Base-by-base conservation (phyloP, 2,888 invertebrate genomes). In the Leptothorax acervorum region DNA sequence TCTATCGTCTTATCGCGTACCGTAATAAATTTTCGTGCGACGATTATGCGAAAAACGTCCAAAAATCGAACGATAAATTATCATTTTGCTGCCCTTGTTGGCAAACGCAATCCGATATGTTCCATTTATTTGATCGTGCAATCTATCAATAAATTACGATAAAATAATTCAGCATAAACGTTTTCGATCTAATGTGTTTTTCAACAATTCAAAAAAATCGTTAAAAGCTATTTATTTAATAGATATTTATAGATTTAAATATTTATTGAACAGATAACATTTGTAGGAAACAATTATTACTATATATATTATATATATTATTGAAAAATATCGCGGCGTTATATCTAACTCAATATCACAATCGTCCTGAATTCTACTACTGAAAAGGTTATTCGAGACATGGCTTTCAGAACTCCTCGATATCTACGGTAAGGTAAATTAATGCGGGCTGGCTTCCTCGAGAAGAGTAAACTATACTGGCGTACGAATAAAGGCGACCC, bases 351-450 rank as follows among this genome's bases (percentile, higher is more conserved):
- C 42, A 15, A 11, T 57, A 70, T 78, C 4, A 28, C 28, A 42
- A 42, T 53, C 12, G 28, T 48, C 3, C 3, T n/a, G 18, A 79
- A 28, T 35, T 9, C 23, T 3, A 11, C 2, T 70, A 23, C 11
- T 57, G 11, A 71, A 73, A 81, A 39, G 35, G 12, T 3, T 31
- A 11, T 48, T 79, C 12, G 35, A 60, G 60, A 48, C 55, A 53
- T 28, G 55, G 3, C 42, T 57, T 42, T 57, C 18, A n/a, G 12
- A 60, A 60, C 18, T 60, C 35, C 9, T 28, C 48, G 60, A 81
- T 79, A 79, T 81, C 73, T 81, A 18, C 18, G 23, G 35, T 23
- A 73, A 73, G 73, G 60, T 79, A 81, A 81, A 81, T 81, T 81
- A 81, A 81, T 81, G 79, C 71, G 48, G 48, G 57, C 78, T 71